Evolutionary conservation across 2,888 invertebrate genomes (phyloP).

Genomic region (Papilio gigon): DNA sequence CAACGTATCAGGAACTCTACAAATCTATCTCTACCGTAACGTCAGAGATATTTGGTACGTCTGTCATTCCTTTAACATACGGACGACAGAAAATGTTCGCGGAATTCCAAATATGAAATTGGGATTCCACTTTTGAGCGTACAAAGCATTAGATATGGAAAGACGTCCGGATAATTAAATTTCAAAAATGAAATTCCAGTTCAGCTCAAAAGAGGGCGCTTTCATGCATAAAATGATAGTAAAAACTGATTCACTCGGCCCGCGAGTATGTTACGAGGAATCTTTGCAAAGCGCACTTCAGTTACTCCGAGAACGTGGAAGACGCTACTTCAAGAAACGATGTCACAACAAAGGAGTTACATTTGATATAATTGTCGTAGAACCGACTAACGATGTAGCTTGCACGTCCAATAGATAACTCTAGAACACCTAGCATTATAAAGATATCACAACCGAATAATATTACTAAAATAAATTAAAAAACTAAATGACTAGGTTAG

Average conservation of each 20-base stretch:
- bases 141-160: slow-evolving; percentile 24
- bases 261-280: slow-evolving; percentile 19
- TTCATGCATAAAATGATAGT: slow-evolving; percentile 31
- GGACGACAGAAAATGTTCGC: slow-evolving; percentile 1
- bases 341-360: slow-evolving; percentile 23
- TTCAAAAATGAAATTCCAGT: slow-evolving; percentile 36
- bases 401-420: background rate
- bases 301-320: slow-evolving; percentile 17
- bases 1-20: background rate
- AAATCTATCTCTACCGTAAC: background rate
- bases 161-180: slow-evolving; percentile 37
- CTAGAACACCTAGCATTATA: no score
- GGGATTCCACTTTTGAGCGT: slow-evolving; percentile 24
- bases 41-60: background rate
- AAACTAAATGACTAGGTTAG: no score
- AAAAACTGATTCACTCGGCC: slow-evolving; percentile 30
- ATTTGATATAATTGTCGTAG: slow-evolving; percentile 14
- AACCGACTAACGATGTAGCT: slow-evolving; percentile 16
- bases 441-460: no score
- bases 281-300: slow-evolving; percentile 10
- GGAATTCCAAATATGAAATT: slow-evolving; percentile 21
- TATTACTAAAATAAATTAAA: no score
- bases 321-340: slow-evolving; percentile 21
- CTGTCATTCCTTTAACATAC: background rate
- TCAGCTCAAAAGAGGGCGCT: slow-evolving; percentile 25